Percentiles rank a stretch among this genome's conserved stretches.
Conservation (phyloP, 2,888 invertebrate genomes). For the Agrochola circellaris region DNA sequence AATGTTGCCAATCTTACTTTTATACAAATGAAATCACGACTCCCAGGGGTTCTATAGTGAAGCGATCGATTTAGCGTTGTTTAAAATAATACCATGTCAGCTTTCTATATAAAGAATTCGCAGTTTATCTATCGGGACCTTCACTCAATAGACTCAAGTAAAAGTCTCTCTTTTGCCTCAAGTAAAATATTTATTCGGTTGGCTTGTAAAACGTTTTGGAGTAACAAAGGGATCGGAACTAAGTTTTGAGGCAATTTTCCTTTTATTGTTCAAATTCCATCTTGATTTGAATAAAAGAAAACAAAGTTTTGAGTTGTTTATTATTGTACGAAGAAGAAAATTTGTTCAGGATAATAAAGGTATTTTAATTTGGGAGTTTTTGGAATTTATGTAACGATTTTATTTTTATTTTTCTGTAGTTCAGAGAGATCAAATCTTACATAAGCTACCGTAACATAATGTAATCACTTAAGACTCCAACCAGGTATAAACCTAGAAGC, state of each 20-base stretch:
- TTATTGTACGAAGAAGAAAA: slow-evolving; percentile 9
- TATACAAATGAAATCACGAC: slow-evolving; percentile 33
- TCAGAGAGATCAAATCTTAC: not conserved
- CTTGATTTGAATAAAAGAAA: slow-evolving; percentile 32
- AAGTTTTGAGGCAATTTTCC: slow-evolving; percentile 38
- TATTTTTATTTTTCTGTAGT: too few relatives aligned
- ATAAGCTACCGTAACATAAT: not conserved
- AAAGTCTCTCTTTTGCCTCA: slow-evolving; percentile 16
- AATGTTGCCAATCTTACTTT: slow-evolving; percentile 42
- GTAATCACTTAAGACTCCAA: not conserved
- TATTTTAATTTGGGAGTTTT: not conserved
- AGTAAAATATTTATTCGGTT: slow-evolving; percentile 55
- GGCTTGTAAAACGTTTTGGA: slow-evolving; percentile 38
- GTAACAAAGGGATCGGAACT: slow-evolving; percentile 40
- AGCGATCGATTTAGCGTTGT: slow-evolving; percentile 53
- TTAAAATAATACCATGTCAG: slow-evolving; percentile 49
- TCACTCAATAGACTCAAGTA: slow-evolving; percentile 14
- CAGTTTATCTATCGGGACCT: slow-evolving; percentile 41
- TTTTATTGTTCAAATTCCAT: slow-evolving; percentile 27
- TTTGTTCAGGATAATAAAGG: not conserved
- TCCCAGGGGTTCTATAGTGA: slow-evolving; percentile 31
- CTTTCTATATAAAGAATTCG: slow-evolving; percentile 29
- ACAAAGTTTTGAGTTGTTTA: slow-evolving; percentile 29
- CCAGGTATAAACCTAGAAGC: not conserved
- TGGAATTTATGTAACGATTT: too few relatives aligned